Evolutionary conservation across 2,113 vertebrate species (phyloP).

Genomic region (Anoplopoma fimbria): DNA sequence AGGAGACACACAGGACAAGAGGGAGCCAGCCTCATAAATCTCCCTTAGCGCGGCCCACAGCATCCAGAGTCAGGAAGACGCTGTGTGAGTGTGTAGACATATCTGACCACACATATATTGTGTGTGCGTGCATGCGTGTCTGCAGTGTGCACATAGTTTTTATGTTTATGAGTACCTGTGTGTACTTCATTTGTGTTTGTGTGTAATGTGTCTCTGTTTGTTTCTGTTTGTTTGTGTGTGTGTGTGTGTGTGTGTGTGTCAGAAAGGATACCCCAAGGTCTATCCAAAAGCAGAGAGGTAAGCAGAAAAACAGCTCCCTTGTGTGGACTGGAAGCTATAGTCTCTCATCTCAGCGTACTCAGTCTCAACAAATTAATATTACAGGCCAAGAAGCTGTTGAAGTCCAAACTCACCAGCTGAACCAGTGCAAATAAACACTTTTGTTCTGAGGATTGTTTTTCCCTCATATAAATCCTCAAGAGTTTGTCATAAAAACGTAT

Average conservation of each 20-base stretch:
- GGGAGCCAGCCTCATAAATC: slow-evolving; percentile 76
- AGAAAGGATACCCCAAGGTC: slow-evolving; percentile 10
- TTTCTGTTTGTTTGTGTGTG: background rate
- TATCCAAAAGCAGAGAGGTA: slow-evolving; percentile 50
- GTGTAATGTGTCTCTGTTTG: background rate
- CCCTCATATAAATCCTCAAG: background rate
- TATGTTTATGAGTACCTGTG: background rate
- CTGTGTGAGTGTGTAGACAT: slow-evolving; percentile 7
- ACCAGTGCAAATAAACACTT: background rate
- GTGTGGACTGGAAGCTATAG: slow-evolving; percentile 54
- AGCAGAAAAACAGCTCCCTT: slow-evolving; percentile 56
- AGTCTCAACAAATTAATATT: slow-evolving; percentile 38
- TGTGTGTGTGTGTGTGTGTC: slow-evolving; percentile 1
- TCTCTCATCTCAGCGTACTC: slow-evolving; percentile 8
- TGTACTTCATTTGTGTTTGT: background rate
- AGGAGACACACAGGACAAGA: slow-evolving; percentile 73
- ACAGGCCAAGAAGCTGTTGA: slow-evolving; percentile 13
- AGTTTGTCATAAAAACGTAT: slow-evolving; percentile 5
- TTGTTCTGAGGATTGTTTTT: slow-evolving; percentile 12
- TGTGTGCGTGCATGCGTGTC: background rate
- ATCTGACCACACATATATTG: background rate
- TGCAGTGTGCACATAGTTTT: background rate
- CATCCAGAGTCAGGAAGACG: slow-evolving; percentile 58
- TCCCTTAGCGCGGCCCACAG: slow-evolving; percentile 59
- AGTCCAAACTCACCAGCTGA: slow-evolving; percentile 20